Evolutionary conservation across 2,113 vertebrate genomes (phyloP).

Genomic region (Pardalotus punctatus): DNA sequence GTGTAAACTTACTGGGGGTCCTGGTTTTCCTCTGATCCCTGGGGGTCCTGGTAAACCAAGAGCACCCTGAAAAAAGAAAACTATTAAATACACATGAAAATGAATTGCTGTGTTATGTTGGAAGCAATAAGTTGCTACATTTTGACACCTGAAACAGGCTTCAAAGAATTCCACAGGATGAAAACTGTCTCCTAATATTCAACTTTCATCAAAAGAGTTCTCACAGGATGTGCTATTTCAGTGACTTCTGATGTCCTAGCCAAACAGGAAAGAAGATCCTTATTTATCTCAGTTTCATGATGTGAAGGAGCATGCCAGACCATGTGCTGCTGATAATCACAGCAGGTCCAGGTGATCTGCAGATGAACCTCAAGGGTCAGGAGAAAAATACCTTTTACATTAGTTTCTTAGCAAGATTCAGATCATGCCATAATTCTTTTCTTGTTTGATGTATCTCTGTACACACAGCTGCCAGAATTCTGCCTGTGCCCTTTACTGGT

Average conservation of each 20-base stretch:
- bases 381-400: background rate
- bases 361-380: background rate
- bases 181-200: background rate
- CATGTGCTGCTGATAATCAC: background rate
- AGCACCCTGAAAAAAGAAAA: conserved; percentile 79
- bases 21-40: conserved; percentile 89
- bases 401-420: background rate
- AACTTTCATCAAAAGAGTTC: background rate
- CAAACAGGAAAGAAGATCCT: background rate
- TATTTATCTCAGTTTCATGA: background rate
- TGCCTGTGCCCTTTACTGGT: background rate
- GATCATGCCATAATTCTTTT: background rate
- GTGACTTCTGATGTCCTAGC: background rate
- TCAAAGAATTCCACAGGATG: background rate
- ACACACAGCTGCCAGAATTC: background rate
- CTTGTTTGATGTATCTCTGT: background rate
- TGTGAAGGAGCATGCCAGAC: background rate
- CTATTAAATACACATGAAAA: background rate
- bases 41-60: conserved; percentile 82
- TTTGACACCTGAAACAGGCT: background rate
- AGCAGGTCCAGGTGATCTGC: background rate
- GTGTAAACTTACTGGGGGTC: conserved; percentile 82
- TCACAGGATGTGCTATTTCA: background rate
- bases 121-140: background rate
- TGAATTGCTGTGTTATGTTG: background rate